phyloP scores from a whole-genome alignment of 2,888 invertebrate genomes.

The Melanotus villosus region DNA sequence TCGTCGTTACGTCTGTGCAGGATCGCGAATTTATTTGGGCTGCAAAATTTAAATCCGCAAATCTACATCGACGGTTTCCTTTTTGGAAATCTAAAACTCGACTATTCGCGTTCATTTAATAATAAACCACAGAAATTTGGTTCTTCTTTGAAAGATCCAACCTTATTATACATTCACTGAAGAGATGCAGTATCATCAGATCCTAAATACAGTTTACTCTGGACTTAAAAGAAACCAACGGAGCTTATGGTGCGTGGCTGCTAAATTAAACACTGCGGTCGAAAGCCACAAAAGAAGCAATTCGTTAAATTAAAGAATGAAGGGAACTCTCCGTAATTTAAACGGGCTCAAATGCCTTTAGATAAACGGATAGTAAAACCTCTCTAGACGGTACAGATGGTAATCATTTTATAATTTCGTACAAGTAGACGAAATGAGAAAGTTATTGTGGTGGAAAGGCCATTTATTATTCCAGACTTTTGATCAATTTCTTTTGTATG shows the following conservation, averaged over 20 bases:
- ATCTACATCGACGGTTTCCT: too few relatives aligned
- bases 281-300: constrained; percentile 51
- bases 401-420: constrained; percentile 36
- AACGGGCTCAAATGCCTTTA: constrained; percentile 39
- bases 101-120: constrained; percentile 12
- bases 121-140: constrained; percentile 8
- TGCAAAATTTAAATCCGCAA: not conserved
- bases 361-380: constrained; percentile 33
- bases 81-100: not conserved
- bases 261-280: constrained; percentile 32
- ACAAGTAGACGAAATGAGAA: constrained; percentile 31
- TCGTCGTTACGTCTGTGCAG: not conserved
- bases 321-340: constrained; percentile 52
- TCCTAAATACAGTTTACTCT: constrained; percentile 16
- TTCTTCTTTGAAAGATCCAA: not conserved
- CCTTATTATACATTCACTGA: too few relatives aligned
- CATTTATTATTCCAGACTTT: constrained; percentile 30
- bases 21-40: not conserved
- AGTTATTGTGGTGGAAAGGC: constrained; percentile 33
- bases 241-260: constrained; percentile 48
- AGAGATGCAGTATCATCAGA: constrained; percentile 12
- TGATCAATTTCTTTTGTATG: constrained; percentile 13
- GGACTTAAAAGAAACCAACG: constrained; percentile 22
- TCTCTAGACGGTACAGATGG: constrained; percentile 25
- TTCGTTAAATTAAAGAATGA: constrained; percentile 57